These are phyloP conservation scores for Illadopsis cleaveri DNA, from an alignment of 2,113 vertebrate species.

Conservation along the genomic window DNA sequence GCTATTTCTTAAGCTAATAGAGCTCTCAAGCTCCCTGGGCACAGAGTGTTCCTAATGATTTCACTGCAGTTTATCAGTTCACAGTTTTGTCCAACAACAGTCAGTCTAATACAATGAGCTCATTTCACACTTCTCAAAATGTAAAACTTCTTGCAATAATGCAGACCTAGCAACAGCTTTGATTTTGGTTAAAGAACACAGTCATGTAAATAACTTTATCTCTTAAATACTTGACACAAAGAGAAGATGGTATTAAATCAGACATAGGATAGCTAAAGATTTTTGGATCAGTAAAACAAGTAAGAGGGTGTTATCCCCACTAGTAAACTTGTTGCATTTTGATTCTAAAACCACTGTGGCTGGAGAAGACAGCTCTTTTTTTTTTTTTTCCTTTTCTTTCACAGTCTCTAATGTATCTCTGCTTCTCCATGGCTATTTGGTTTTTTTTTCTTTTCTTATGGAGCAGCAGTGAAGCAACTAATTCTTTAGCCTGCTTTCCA, in stretches of 20 bases:
- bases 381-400: not conserved
- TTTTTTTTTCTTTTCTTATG: not conserved
- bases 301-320: not conserved
- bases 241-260: not conserved
- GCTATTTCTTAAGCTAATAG: constrained; percentile 38
- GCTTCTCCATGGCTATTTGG: not conserved
- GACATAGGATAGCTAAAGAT: not conserved
- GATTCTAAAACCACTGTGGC: not conserved
- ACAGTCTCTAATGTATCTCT: not conserved
- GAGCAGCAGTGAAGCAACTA: not conserved
- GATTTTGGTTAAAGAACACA: not conserved
- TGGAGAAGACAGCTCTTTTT: not conserved
- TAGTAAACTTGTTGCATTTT: not conserved
- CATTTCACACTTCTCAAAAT: not conserved
- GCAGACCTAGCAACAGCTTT: not conserved
- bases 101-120: not conserved
- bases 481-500: not conserved
- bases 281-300: not conserved
- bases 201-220: not conserved
- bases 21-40: not conserved
- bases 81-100: not conserved
- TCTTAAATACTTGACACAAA: not conserved
- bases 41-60: not conserved
- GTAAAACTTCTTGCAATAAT: not conserved
- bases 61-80: not conserved